A percentile compares a stretch with the other conserved stretches of the same genome.
phyloP scores from a whole-genome alignment of 2,797 vertebrate genomes.

The Falco concolor region DNA sequence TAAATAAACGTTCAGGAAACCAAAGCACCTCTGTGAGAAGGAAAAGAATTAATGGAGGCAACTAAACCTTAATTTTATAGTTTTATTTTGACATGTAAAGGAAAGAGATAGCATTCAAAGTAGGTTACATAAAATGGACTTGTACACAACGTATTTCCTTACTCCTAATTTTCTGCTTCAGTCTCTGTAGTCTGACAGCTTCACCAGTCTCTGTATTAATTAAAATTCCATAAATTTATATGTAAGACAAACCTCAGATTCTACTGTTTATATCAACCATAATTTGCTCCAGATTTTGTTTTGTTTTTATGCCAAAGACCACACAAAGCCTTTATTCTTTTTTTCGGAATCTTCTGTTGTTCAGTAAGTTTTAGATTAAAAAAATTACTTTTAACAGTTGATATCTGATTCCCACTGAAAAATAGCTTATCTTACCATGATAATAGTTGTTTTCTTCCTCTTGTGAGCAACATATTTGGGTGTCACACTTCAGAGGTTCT shows the following conservation, averaged over 20 bases:
- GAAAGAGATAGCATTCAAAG: neutral
- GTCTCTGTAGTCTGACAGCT: neutral
- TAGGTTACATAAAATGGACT: neutral
- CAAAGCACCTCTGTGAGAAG: neutral
- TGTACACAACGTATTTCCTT: neutral
- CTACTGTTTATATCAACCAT: slow-evolving; percentile 24
- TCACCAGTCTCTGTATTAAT: slow-evolving; percentile 7
- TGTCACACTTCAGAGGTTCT: neutral
- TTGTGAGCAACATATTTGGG: neutral
- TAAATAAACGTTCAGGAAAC: neutral
- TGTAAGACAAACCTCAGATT: slow-evolving; percentile 30
- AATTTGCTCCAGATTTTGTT: slow-evolving; percentile 55
- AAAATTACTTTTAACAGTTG: neutral
- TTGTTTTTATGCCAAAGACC: slow-evolving; percentile 5
- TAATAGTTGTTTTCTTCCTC: neutral
- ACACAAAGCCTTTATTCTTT: slow-evolving; percentile 41
- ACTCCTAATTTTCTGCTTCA: neutral
- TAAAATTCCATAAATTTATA: slow-evolving; percentile 27
- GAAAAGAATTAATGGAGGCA: neutral
- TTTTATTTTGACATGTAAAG: neutral
- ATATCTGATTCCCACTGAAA: neutral
- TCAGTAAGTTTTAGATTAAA: slow-evolving; percentile 6
- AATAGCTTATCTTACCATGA: neutral
- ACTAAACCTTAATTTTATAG: neutral
- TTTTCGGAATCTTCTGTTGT: neutral